Evolutionary conservation across 2,888 invertebrate species (phyloP).

Genomic region (Panzeria rudis): DNA sequence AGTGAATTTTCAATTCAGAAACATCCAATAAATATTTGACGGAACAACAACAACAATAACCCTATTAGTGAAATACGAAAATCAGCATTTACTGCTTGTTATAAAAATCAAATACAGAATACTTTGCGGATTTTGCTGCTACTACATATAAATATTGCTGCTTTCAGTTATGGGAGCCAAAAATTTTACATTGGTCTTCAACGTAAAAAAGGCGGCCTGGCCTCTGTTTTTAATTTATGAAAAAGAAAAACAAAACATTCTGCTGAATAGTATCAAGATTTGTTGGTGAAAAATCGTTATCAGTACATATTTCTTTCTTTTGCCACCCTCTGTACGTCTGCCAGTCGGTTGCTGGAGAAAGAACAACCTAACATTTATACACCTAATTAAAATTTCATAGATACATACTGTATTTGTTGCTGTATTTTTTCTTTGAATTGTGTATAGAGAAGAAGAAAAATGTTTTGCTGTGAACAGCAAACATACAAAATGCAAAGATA

Average conservation of each 20-base stretch:
- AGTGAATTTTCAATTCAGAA: background rate
- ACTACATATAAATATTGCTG: background rate
- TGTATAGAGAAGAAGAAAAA: background rate
- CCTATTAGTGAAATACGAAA: constrained; percentile 11
- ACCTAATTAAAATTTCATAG: background rate
- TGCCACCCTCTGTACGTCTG: background rate
- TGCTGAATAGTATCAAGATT: background rate
- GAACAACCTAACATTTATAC: background rate
- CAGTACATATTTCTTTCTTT: constrained; percentile 13
- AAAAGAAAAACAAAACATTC: background rate
- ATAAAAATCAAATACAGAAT: background rate
- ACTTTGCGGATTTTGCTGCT: background rate
- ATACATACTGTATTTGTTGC: background rate
- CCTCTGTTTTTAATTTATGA: background rate
- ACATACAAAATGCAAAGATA: constrained; percentile 8
- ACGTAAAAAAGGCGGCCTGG: background rate
- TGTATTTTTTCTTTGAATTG: background rate
- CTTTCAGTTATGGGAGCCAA: background rate
- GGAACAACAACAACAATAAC: constrained; percentile 29
- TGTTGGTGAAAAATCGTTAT: constrained; percentile 61
- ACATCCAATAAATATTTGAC: constrained; percentile 4
- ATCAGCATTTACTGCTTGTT: constrained; percentile 50
- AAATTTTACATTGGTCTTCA: constrained; percentile 51
- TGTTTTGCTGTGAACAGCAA: background rate
- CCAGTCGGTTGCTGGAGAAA: background rate